phyloP scores from a whole-genome alignment of 2,888 invertebrate species.

The Agonopterix subpropinquella region DNA sequence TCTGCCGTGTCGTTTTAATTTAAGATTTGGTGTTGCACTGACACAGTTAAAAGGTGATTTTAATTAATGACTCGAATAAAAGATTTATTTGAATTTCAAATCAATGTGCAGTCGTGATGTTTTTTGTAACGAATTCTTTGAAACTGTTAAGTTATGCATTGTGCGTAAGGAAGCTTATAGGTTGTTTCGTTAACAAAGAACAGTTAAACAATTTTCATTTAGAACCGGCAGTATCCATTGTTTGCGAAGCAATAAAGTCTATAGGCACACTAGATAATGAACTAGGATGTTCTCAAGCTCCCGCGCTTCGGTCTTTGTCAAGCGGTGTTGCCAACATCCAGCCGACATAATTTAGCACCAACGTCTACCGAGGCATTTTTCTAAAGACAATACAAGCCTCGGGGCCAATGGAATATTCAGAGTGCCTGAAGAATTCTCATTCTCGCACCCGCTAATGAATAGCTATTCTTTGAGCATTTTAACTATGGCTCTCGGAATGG shows the following conservation, averaged over 20 bases:
- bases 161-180: neutral
- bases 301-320: constrained; percentile 28
- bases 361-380: constrained; percentile 59
- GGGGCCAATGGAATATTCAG: constrained; percentile 65
- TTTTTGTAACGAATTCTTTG: too few species aligned
- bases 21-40: constrained; percentile 41
- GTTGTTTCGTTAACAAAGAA: neutral
- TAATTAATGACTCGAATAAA: constrained; percentile 22
- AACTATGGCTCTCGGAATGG: constrained; percentile 73
- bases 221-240: constrained; percentile 4
- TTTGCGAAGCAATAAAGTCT: constrained; percentile 7
- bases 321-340: constrained; percentile 32
- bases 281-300: constrained; percentile 41
- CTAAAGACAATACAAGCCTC: constrained; percentile 69
- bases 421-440: constrained; percentile 72
- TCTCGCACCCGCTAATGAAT: constrained; percentile 75
- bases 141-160: too few species aligned
- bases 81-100: constrained; percentile 11
- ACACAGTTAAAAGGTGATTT: constrained; percentile 42
- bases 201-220: constrained; percentile 5
- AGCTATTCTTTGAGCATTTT: constrained; percentile 74
- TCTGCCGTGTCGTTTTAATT: constrained; percentile 61
- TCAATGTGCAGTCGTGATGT: neutral
- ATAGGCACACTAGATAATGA: constrained; percentile 36
- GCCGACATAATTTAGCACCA: constrained; percentile 64